Percentiles rank a stretch among this genome's conserved stretches.
phyloP scores from a whole-genome alignment of 1,140 invertebrate species.

The Charaxes varanes region DNA sequence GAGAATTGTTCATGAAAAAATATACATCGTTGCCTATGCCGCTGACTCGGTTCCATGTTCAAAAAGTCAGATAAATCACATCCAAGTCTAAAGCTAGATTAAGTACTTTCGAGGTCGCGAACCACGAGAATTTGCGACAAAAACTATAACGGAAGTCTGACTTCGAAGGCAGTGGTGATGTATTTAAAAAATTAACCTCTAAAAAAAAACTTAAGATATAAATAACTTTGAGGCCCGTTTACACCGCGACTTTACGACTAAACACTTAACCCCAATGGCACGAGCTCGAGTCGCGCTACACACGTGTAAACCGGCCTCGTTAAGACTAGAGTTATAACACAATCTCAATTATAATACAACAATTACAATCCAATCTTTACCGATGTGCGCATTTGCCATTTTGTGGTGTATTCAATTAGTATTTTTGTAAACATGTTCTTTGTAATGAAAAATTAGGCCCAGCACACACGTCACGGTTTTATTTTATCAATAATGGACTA shows the following conservation, averaged over 20 bases:
- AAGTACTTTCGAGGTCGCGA: conserved; percentile 49
- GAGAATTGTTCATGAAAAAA: conserved; percentile 49
- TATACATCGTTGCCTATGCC: conserved; percentile 35
- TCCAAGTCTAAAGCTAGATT: conserved; percentile 50
- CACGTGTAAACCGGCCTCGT: conserved; percentile 28
- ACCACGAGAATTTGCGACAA: conserved; percentile 20
- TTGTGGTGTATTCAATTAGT: no score
- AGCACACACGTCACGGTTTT: no score
- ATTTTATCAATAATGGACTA: no score
- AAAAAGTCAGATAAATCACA: conserved; percentile 39
- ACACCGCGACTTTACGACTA: conserved; percentile 21
- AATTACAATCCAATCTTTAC: conserved; percentile 14
- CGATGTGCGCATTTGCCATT: conserved; percentile 13
- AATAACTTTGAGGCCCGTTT: conserved; percentile 33
- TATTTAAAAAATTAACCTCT: conserved; percentile 40
- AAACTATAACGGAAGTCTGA: conserved; percentile 30
- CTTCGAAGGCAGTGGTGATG: conserved; percentile 44
- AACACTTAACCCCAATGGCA: conserved; percentile 5
- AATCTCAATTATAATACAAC: conserved; percentile 27
- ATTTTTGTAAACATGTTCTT: no score
- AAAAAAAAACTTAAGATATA: conserved; percentile 45
- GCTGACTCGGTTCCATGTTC: conserved; percentile 29
- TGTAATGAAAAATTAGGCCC: no score
- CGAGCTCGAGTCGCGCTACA: background rate
- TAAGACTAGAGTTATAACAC: conserved; percentile 56